phyloP scores from a whole-genome alignment of 2,888 invertebrate species.

The Cerceris ruficornis region DNA sequence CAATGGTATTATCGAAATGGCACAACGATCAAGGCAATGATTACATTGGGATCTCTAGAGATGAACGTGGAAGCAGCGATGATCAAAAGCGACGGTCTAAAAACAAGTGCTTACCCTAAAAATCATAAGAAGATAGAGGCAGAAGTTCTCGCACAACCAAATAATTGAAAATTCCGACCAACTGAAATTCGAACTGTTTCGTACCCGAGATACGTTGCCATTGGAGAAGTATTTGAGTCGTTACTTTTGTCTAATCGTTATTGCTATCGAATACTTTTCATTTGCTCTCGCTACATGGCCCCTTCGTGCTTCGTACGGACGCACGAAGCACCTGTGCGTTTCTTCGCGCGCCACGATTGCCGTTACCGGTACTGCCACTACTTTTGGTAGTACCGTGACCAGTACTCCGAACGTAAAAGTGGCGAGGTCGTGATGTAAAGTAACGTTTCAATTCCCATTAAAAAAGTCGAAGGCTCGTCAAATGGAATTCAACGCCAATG shows the following conservation, averaged over 20 bases:
- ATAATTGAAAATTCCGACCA: constrained; percentile 58
- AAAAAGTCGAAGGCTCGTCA: constrained; percentile 21
- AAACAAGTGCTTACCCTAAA: constrained; percentile 79
- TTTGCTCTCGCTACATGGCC: too few relatives aligned
- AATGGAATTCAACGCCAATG: constrained; percentile 35
- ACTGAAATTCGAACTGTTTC: too few relatives aligned
- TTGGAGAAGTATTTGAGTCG: too few relatives aligned
- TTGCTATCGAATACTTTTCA: too few relatives aligned
- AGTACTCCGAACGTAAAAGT: neutral
- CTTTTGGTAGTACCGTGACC: too few relatives aligned
- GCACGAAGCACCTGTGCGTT: too few relatives aligned
- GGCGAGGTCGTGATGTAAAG: constrained; percentile 4
- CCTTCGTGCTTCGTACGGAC: too few relatives aligned
- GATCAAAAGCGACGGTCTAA: constrained; percentile 68
- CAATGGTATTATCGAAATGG: neutral
- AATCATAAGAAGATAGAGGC: constrained; percentile 76
- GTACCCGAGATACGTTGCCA: too few relatives aligned
- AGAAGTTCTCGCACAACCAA: constrained; percentile 76
- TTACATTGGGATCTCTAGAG: constrained; percentile 30
- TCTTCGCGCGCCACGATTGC: too few relatives aligned
- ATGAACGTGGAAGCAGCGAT: constrained; percentile 41
- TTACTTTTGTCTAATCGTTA: too few relatives aligned
- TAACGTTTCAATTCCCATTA: constrained; percentile 12
- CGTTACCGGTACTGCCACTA: too few relatives aligned
- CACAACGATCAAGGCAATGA: constrained; percentile 22